Conservation (phyloP, 2,888 invertebrate genomes). For the Laothoe populi region DNA sequence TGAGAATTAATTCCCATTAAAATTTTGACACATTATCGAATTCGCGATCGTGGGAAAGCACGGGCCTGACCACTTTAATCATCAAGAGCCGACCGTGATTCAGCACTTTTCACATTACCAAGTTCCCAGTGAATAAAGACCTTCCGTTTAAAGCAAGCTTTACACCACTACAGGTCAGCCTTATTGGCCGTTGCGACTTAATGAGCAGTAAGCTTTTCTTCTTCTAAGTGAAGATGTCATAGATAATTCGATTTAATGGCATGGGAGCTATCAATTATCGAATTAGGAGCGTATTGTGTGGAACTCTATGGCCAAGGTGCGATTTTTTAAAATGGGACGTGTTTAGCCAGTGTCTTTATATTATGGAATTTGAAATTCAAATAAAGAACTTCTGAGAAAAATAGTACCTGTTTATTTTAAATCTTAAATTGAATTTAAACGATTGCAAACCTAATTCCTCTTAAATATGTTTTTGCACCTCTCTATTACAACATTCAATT, state of each 20-base stretch:
- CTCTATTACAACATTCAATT: constrained; percentile 25
- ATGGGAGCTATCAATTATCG: constrained; percentile 73
- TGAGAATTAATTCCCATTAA: constrained; percentile 38
- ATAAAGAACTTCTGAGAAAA: not conserved
- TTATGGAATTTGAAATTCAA: not conserved
- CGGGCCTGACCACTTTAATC: constrained; percentile 59
- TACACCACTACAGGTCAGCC: not conserved
- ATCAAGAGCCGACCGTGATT: constrained; percentile 65
- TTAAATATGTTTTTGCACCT: constrained; percentile 12
- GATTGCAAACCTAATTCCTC: constrained; percentile 1
- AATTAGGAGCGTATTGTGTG: constrained; percentile 63
- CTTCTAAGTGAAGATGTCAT: constrained; percentile 77
- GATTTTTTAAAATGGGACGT: constrained; percentile 35
- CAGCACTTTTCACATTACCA: constrained; percentile 66
- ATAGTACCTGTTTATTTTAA: not conserved
- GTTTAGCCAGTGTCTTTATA: not conserved
- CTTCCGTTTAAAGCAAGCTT: not conserved
- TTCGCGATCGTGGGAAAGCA: constrained; percentile 80
- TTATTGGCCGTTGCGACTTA: constrained; percentile 50
- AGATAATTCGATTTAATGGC: constrained; percentile 83
- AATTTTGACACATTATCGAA: constrained; percentile 60
- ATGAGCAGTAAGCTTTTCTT: constrained; percentile 80
- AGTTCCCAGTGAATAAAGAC: constrained; percentile 40
- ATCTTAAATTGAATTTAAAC: not conserved
- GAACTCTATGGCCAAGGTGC: constrained; percentile 36